Percentiles rank a stretch among this genome's conserved stretches.
Conservation (phyloP, 2,113 vertebrate species). For the Lepidothrix coronata region DNA sequence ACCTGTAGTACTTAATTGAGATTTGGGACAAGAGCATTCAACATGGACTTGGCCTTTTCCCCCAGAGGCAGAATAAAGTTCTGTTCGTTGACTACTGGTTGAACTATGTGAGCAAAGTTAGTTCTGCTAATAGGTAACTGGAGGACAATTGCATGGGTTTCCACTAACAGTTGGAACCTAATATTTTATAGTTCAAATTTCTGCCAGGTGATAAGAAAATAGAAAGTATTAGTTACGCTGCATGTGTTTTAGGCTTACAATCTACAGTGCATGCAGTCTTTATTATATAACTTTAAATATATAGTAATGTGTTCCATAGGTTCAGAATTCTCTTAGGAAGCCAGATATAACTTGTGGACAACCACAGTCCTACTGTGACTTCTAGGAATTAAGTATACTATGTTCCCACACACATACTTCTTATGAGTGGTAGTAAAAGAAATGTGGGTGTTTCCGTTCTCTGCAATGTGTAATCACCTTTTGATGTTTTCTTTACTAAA, state of each 20-base stretch:
- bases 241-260: neutral
- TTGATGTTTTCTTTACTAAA: neutral
- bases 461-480: neutral
- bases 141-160: neutral
- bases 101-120: neutral
- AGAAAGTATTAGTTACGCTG: neutral
- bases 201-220: neutral
- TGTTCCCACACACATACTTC: neutral
- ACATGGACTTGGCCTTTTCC: neutral
- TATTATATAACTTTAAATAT: neutral
- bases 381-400: neutral
- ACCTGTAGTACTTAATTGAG: neutral
- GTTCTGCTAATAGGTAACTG: neutral
- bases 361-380: slow-evolving; percentile 11
- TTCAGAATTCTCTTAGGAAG: neutral
- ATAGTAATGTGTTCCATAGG: neutral
- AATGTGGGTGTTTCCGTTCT: slow-evolving; percentile 29
- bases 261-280: neutral
- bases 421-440: neutral
- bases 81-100: neutral
- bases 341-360: neutral
- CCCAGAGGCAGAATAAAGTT: neutral
- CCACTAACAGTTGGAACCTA: neutral
- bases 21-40: neutral
- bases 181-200: neutral